Conservation (phyloP, 1,140 invertebrate species). For the Calliopsis andreniformis region DNA sequence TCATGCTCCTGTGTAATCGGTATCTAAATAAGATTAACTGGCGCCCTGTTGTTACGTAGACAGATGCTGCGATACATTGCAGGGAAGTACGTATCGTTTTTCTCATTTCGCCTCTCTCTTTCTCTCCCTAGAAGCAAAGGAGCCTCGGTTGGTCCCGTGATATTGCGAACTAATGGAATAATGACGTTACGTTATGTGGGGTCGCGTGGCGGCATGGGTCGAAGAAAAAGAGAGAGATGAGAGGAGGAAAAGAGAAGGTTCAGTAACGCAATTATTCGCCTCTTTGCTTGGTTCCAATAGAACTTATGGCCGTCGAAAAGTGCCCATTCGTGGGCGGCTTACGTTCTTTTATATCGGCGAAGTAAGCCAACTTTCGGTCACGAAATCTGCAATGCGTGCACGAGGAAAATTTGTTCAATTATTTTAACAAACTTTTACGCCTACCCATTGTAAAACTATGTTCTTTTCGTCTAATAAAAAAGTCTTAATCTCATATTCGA, state of each 20-base stretch:
- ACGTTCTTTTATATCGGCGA: slow-evolving; percentile 39
- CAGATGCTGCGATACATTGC: slow-evolving; percentile 4
- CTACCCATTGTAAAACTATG: too few relatives aligned
- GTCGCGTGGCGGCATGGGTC: slow-evolving; percentile 56
- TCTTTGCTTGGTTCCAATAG: slow-evolving; percentile 51
- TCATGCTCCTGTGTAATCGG: slow-evolving; percentile 31
- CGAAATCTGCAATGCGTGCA: slow-evolving; percentile 4
- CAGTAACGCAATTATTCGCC: slow-evolving; percentile 67
- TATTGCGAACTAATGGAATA: slow-evolving; percentile 70
- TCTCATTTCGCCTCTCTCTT: slow-evolving; percentile 11
- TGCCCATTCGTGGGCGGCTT: neutral
- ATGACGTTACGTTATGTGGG: slow-evolving; percentile 70
- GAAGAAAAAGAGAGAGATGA: slow-evolving; percentile 6
- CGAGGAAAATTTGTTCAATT: neutral
- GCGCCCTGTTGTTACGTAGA: slow-evolving; percentile 32
- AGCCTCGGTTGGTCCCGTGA: slow-evolving; percentile 31
- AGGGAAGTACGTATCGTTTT: slow-evolving; percentile 2
- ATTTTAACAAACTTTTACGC: too few relatives aligned
- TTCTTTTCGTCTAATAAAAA: too few relatives aligned
- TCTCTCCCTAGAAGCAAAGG: slow-evolving; percentile 15
- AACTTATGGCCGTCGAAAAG: slow-evolving; percentile 47
- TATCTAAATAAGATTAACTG: slow-evolving; percentile 56
- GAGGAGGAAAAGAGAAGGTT: slow-evolving; percentile 2
- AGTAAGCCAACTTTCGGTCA: slow-evolving; percentile 19
- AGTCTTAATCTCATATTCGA: too few relatives aligned